Evolutionary conservation across 2,113 vertebrate genomes (phyloP).

Genomic region (Cettia cetti): DNA sequence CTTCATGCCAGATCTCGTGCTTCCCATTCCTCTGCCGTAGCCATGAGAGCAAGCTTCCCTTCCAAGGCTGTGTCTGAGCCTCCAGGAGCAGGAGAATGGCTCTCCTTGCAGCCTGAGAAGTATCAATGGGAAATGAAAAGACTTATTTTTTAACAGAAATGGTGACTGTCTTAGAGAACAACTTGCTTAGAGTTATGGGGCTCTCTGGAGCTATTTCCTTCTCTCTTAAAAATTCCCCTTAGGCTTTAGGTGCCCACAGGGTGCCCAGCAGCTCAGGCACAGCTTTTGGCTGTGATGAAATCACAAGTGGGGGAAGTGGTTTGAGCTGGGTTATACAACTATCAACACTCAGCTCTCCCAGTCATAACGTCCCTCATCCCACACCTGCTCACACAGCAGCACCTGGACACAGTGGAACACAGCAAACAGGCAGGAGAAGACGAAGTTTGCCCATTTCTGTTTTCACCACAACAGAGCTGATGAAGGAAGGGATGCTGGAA

Average conservation of each 20-base stretch:
- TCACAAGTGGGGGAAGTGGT: background rate
- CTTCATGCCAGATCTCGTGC: conserved; percentile 55
- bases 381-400: background rate
- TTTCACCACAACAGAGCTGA: background rate
- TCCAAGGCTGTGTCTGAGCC: conserved; percentile 55
- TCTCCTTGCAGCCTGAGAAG: background rate
- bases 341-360: background rate
- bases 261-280: background rate
- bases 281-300: background rate
- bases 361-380: background rate
- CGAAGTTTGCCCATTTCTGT: background rate
- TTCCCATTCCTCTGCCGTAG: conserved; percentile 49
- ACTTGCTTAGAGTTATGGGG: background rate
- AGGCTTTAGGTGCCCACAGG: background rate
- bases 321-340: background rate
- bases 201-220: background rate
- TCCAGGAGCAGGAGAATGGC: conserved; percentile 12
- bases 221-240: background rate
- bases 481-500: background rate
- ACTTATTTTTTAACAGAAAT: background rate
- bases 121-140: background rate
- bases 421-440: background rate
- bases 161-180: background rate
- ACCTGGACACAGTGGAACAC: background rate
- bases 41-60: conserved; percentile 49